Base-by-base conservation (phyloP, 2,113 vertebrate species). In the Cyprinodon tularosa region DNA sequence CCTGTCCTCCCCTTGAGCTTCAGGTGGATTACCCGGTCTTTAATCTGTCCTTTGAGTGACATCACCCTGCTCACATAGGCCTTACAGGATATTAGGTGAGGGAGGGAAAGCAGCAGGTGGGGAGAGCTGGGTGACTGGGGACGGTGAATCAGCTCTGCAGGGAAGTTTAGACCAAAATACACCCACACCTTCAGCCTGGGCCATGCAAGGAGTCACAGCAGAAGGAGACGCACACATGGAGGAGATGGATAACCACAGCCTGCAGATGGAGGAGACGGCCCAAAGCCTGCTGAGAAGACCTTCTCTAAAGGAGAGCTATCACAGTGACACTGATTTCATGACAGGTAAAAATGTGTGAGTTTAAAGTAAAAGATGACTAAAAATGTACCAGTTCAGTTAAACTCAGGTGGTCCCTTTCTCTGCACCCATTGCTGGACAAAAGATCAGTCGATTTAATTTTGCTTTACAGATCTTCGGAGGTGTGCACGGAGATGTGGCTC, bases 1-100 rank as follows among this genome's bases (percentile, higher is more conserved):
- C 50, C 40, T 67, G 77, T 73, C 75, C 76, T 86, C 42, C 61
- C 29, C 57, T 60, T 69, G 67, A 86, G 74, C 87, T 84, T 91
- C 83, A 88, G 76, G 88, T 83, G 86, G 91, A 84, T 94, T 94
- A 94, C 66, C 77, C 15, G 76, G 77, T 69, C 78, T 71, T 76
- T 94, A 94, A 94, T 94, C 94, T 93, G 78, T 82, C 74, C 80
- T 84, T 66, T 68, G 82, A 88, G 75, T 93, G 90, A 94, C 91
- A 92, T 93, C 93, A 93, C 76, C 72, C 39, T 63, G 50, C n/a
- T 12, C 36, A 13, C 29, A 42, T 71, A 29, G 60, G 72, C 75
- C 82, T 73, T 48, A 66, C 70, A 66, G 73, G 68, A 71, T 76
- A 77, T 68, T 40, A 22, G 37, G 66, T 3, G 68, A 62, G 59